Percentiles rank a stretch among this genome's conserved stretches.
Evolutionary conservation across 2,888 invertebrate genomes (phyloP).

Genomic region (Mesochorus sp.): DNA sequence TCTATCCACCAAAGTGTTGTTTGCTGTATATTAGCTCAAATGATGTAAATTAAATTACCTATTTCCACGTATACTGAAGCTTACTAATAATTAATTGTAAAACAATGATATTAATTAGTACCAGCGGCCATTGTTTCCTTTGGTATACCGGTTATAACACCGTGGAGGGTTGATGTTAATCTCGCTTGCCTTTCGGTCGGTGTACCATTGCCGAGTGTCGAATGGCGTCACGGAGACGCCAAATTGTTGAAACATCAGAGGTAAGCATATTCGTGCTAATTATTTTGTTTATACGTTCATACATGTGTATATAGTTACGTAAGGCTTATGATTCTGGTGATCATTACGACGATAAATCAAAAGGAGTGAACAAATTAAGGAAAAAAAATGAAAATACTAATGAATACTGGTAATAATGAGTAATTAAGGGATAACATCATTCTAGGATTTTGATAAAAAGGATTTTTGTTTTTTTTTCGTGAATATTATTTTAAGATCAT

Average conservation of each 20-base stretch:
- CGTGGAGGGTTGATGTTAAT: slow-evolving; percentile 84
- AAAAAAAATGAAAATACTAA: too few species aligned
- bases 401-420: too few species aligned
- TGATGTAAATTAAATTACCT: neutral
- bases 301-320: too few species aligned
- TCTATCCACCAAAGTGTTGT: too few species aligned
- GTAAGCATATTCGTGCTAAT: slow-evolving; percentile 67
- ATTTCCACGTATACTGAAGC: neutral
- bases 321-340: too few species aligned
- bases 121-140: slow-evolving; percentile 85
- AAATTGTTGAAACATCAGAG: slow-evolving; percentile 77
- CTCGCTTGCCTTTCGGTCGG: slow-evolving; percentile 84
- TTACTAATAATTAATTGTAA: slow-evolving; percentile 35
- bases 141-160: slow-evolving; percentile 83
- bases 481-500: too few species aligned
- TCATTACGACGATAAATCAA: too few species aligned
- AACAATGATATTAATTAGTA: slow-evolving; percentile 72
- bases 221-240: slow-evolving; percentile 83
- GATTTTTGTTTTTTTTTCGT: too few species aligned
- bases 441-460: too few species aligned
- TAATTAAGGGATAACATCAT: too few species aligned
- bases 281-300: neutral
- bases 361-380: too few species aligned
- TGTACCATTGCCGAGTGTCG: slow-evolving; percentile 82
- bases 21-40: too few species aligned